Conservation (phyloP, 2,113 vertebrate genomes). For the Panthera leo region DNA sequence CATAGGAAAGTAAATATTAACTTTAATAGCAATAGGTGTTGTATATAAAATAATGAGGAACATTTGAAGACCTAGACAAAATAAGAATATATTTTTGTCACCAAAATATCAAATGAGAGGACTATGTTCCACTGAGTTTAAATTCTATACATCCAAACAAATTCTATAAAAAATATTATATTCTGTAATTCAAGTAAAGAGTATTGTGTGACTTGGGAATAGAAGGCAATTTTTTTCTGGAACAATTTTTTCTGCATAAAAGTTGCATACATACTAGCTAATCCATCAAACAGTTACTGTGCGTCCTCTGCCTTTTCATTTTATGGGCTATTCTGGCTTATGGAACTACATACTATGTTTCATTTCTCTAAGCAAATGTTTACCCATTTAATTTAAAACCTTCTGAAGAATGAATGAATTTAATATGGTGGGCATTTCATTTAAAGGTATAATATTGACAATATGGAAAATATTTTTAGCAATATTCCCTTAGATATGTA, state of each 20-base stretch:
- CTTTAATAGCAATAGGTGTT: slow-evolving; percentile 9
- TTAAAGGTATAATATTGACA: slow-evolving; percentile 76
- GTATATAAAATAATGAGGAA: slow-evolving; percentile 46
- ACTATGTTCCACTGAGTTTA: slow-evolving; percentile 40
- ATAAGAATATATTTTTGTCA: not conserved
- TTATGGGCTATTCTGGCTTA: not conserved
- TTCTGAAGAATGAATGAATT: slow-evolving; percentile 70
- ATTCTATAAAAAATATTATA: slow-evolving; percentile 46
- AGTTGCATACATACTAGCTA: slow-evolving; percentile 63
- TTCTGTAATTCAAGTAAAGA: slow-evolving; percentile 30
- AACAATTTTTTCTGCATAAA: not conserved
- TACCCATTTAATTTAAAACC: slow-evolving; percentile 62
- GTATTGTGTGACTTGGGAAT: slow-evolving; percentile 28
- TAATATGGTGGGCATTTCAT: slow-evolving; percentile 73
- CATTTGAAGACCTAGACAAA: not conserved
- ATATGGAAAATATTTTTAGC: slow-evolving; percentile 69
- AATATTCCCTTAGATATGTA: slow-evolving; percentile 41
- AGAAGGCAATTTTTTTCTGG: slow-evolving; percentile 23
- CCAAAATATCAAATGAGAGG: slow-evolving; percentile 40
- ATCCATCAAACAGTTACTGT: slow-evolving; percentile 62
- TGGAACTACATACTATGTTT: not conserved
- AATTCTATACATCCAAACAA: not conserved
- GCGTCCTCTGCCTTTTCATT: slow-evolving; percentile 67
- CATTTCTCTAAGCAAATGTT: slow-evolving; percentile 35
- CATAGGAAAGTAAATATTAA: slow-evolving; percentile 52